Base-by-base conservation (phyloP, 2,888 invertebrate species). In the Pristionchus mayeri region DNA sequence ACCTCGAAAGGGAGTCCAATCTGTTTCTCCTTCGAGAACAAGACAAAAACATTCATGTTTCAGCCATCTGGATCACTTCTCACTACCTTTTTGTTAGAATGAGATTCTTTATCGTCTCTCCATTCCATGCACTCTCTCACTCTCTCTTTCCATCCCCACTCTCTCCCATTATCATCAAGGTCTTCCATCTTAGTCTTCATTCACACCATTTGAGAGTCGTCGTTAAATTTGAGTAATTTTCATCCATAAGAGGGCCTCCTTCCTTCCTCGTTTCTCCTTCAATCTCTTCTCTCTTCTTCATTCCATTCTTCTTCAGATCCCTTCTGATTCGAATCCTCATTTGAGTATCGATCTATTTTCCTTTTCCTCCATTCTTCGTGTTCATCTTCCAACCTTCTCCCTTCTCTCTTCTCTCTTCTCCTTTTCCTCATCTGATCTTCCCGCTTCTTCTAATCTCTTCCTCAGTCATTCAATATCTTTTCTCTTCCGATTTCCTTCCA, bases 401-500 rank as follows among this genome's bases (percentile, higher is more conserved):
- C 71, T 30, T 79, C 30, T 71, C 79, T 75, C 67, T 40, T 78
- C 30, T 50, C 16, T 80, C 83, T 86, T 85, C 67, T 34, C 4
- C 21, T 37, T 40, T 44, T 16, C 40, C 75, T 75, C 75, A 11
- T n/a, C 63, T 63, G 27, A 4, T n/a, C 54, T 54, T 44, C 34
- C 30, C 63, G 63, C 63, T 24, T 40, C n/a, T 40, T n/a, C 9
- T 40, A 40, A 71, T 24, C 71, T 71, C 24, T 1, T 24, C n/a
- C 44, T 40, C 40, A 21, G 34, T 71, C 40, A 18, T 24, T 30
- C 16, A 34, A 21, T 6, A 21, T 21, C 37, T 27, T 21, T 37
- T n/a, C 71, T 71, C 40, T 21, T 11, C 40, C 24, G 21, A 34
- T 24, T 11, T 24, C 9, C 44, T 4, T 3, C 3, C 21, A 40